A percentile compares a stretch with the other conserved stretches of the same genome.
These are phyloP conservation scores for Epistrophella euchroma DNA, from an alignment of 2,888 invertebrate genomes.

Conservation along the genomic window DNA sequence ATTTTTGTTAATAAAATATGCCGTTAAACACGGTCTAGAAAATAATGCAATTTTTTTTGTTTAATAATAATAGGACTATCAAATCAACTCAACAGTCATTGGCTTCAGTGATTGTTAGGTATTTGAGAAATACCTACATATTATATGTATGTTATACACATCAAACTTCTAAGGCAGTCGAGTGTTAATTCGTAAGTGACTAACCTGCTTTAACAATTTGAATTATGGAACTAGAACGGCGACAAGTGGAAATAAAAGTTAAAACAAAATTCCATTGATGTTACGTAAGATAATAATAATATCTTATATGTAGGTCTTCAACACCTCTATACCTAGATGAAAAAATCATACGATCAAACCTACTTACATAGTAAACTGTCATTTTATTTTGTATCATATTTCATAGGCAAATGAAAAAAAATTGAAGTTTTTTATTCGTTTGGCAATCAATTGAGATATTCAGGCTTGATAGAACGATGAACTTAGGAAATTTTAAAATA, in stretches of 20 bases:
- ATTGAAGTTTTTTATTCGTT: too few relatives aligned
- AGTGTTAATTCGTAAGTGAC: neutral
- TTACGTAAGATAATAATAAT: conserved; percentile 8
- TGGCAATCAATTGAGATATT: too few relatives aligned
- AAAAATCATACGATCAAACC: too few relatives aligned
- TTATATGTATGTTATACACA: conserved; percentile 2
- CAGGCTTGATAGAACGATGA: too few relatives aligned
- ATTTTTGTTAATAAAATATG: conserved; percentile 1
- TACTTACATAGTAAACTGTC: neutral
- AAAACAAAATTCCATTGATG: conserved; percentile 5
- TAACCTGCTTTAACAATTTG: neutral
- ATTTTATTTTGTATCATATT: too few relatives aligned
- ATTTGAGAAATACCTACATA: neutral
- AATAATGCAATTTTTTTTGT: neutral
- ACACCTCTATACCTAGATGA: neutral
- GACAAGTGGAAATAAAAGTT: conserved; percentile 11
- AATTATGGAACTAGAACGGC: conserved; percentile 18
- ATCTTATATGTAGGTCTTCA: too few relatives aligned
- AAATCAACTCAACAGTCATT: conserved; percentile 2
- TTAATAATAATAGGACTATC: neutral
- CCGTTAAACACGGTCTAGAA: conserved; percentile 8
- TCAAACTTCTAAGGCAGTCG: neutral
- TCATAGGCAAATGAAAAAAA: too few relatives aligned
- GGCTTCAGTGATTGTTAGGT: neutral
- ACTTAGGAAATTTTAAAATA: too few relatives aligned